Conservation (phyloP, 1,140 invertebrate genomes). For the Proctacanthus coquilletti region DNA sequence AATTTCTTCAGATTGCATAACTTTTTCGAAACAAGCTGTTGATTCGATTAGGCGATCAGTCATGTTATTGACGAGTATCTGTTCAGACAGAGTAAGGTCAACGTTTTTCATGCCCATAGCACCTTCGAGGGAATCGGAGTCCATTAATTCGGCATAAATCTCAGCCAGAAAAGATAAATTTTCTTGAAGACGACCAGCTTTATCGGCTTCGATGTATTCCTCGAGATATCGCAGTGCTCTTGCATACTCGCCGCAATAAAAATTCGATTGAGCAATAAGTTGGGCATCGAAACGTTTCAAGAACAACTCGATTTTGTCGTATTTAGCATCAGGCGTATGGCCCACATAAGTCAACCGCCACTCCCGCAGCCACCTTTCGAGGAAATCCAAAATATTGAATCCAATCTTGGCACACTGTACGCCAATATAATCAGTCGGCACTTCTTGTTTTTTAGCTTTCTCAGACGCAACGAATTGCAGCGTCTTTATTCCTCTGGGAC, state of each 20-base stretch:
- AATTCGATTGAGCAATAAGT: slow-evolving; percentile 50
- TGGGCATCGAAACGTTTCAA: slow-evolving; percentile 44
- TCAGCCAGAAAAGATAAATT: slow-evolving; percentile 46
- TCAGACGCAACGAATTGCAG: not conserved
- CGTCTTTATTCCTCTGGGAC: slow-evolving; percentile 8
- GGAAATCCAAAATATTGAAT: slow-evolving; percentile 52
- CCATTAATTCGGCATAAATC: slow-evolving; percentile 59
- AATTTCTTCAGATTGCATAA: slow-evolving; percentile 33
- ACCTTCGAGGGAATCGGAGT: slow-evolving; percentile 59
- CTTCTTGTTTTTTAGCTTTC: not conserved
- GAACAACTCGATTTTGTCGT: slow-evolving; percentile 33
- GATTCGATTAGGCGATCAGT: slow-evolving; percentile 57
- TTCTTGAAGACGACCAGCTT: slow-evolving; percentile 37
- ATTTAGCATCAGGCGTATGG: slow-evolving; percentile 19
- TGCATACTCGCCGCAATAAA: slow-evolving; percentile 53
- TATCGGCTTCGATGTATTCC: slow-evolving; percentile 43
- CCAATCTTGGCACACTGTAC: slow-evolving; percentile 46
- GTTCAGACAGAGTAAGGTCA: slow-evolving; percentile 50
- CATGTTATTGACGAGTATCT: slow-evolving; percentile 55
- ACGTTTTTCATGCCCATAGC: slow-evolving; percentile 47
- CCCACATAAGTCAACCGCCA: slow-evolving; percentile 30
- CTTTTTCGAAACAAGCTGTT: slow-evolving; percentile 56
- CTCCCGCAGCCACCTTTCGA: slow-evolving; percentile 55
- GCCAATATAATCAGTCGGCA: slow-evolving; percentile 9
- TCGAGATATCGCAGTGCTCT: slow-evolving; percentile 59